Evolutionary conservation across 2,797 vertebrate species (phyloP).

Genomic region (Ciconia nigra): DNA sequence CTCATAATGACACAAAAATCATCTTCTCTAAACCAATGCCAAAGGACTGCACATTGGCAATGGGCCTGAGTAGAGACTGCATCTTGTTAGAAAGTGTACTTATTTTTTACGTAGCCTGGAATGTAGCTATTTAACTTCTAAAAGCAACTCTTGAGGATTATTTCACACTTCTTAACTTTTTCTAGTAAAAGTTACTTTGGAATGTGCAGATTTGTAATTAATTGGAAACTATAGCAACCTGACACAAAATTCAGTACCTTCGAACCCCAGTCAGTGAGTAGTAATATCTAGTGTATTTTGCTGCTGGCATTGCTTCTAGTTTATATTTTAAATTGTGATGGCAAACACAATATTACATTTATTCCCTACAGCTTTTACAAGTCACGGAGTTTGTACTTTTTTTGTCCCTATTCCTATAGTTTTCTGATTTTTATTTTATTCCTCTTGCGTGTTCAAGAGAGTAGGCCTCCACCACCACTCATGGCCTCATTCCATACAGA

Average conservation of each 20-base stretch:
- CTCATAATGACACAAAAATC: neutral
- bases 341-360: neutral
- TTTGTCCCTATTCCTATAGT: neutral
- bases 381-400: neutral
- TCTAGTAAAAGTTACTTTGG: neutral
- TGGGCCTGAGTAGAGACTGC: neutral
- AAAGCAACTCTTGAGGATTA: neutral
- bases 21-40: neutral
- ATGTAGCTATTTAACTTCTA: neutral
- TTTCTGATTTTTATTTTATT: neutral
- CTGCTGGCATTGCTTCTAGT: neutral
- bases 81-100: neutral
- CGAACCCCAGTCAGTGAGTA: neutral
- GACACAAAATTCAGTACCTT: neutral
- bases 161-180: neutral
- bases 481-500: neutral
- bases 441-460: neutral
- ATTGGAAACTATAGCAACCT: neutral
- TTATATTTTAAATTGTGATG: neutral
- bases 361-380: neutral
- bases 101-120: neutral
- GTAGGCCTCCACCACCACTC: neutral
- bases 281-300: neutral
- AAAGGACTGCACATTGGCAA: rapidly evolving
- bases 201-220: neutral